Conservation (phyloP, 2,113 vertebrate species). For the Cisticola juncidis region DNA sequence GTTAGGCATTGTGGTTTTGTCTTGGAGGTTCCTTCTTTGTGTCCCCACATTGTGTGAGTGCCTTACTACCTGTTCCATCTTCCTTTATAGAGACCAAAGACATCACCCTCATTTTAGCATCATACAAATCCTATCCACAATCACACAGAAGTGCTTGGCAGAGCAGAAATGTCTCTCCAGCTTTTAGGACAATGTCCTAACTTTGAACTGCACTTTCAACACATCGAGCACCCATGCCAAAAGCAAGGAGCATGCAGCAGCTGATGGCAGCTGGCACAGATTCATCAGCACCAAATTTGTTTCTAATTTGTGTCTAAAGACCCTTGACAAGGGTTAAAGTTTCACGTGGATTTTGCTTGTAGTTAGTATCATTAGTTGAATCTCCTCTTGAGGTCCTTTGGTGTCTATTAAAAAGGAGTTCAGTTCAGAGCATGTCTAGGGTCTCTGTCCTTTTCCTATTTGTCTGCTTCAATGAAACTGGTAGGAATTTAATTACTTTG, state of each 20-base stretch:
- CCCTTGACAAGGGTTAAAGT: background rate
- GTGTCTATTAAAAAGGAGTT: background rate
- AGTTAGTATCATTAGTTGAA: background rate
- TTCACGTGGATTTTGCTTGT: background rate
- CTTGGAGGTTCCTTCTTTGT: background rate
- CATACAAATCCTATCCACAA: background rate
- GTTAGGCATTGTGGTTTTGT: background rate
- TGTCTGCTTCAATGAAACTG: background rate
- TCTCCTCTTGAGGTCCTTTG: background rate
- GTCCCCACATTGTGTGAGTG: background rate
- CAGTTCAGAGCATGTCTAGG: background rate
- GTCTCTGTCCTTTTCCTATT: background rate
- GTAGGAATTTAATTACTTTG: background rate
- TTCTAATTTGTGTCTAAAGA: background rate
- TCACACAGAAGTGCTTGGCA: background rate
- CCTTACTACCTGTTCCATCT: background rate
- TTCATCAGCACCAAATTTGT: background rate
- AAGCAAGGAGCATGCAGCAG: background rate
- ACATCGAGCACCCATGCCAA: background rate
- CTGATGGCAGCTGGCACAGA: background rate
- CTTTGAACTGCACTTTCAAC: background rate
- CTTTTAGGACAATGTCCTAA: background rate
- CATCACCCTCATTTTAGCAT: background rate
- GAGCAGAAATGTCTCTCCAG: background rate
- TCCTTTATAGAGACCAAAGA: background rate